Base-by-base conservation (phyloP, 2,888 invertebrate genomes). In the Diarsia mendica region DNA sequence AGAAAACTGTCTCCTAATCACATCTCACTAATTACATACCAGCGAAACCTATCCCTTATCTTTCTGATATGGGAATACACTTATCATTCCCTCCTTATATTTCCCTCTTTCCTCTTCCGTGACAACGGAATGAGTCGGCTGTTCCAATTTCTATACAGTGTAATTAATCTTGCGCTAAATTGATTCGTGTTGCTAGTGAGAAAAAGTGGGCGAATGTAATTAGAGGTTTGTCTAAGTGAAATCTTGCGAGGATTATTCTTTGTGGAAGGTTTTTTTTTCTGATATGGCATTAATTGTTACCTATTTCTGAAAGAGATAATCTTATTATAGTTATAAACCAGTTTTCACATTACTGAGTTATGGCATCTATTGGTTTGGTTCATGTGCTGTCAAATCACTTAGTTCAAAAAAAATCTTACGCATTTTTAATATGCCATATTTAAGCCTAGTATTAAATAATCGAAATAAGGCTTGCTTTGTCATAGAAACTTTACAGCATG, bases 11-110 rank as follows among this genome's bases (percentile, higher is more conserved):
- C 85, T 80, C 83, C 83, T 88, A 85, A 89, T 90, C 86, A 71
- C 73, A 83, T 90, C 85, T 72, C 69, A 82, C 86, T 89, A 91
- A 91, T 91, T 89, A 91, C 80, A 67, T 67, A 72, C 74, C 80
- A 88, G 87, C 67, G 82, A 65, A 83, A 85, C 80, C 80, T 72
- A 77, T 87, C 68, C 77, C 73, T 82, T 87, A 84, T 84, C 82
- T 82, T 44, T 65, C 72, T 75, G 71, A 84, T 83, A 79, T 71
- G 70, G 68, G 79, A 85, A 84, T 69, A 84, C 82, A 87, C 80
- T 81, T 85, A 88, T 87, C 87, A 88, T 80, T 77, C 65, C 67
- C 33, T 48, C 65, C 69, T 65, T 87, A 78, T 81, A 81, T 78
- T 80, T 28, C 79, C 75, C 76, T 78, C 75, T 55, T 60, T 80